Percentiles rank a stretch among this genome's conserved stretches.
These are phyloP conservation scores for Xestia c-nigrum DNA, from an alignment of 2,888 invertebrate genomes.

Conservation along the genomic window DNA sequence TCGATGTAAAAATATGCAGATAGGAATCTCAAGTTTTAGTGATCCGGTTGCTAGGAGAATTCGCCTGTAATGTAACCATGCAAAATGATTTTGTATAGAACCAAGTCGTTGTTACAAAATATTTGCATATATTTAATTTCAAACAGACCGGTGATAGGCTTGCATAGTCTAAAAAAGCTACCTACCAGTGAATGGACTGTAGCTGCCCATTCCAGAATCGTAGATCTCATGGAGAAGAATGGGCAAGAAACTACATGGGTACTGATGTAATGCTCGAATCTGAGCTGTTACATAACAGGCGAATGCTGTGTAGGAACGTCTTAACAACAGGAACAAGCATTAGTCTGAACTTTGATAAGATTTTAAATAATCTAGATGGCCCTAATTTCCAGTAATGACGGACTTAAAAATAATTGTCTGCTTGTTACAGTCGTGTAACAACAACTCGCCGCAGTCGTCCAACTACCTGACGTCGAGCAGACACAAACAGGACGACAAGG, in stretches of 20 bases:
- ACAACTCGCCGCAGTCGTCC: slow-evolving; percentile 83
- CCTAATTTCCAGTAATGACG: background rate
- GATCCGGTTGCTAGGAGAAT: background rate
- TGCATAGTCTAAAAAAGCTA: too few species aligned
- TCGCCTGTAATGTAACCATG: background rate
- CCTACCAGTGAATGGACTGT: too few species aligned
- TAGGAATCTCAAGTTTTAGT: background rate
- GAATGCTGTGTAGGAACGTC: background rate
- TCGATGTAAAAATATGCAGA: background rate
- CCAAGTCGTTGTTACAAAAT: background rate
- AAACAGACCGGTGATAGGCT: too few species aligned
- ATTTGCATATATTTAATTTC: background rate
- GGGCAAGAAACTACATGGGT: too few species aligned
- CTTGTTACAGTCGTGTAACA: slow-evolving; percentile 60
- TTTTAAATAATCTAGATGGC: background rate
- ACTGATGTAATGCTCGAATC: background rate
- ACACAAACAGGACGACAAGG: slow-evolving; percentile 80
- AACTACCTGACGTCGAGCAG: slow-evolving; percentile 81
- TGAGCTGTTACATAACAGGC: background rate
- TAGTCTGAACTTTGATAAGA: background rate
- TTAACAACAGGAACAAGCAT: background rate
- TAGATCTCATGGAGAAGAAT: too few species aligned
- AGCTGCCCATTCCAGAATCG: too few species aligned
- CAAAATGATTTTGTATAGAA: background rate
- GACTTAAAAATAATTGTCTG: background rate